Base-by-base conservation (phyloP, 2,797 vertebrate genomes). In the Gymnocypris eckloni region DNA sequence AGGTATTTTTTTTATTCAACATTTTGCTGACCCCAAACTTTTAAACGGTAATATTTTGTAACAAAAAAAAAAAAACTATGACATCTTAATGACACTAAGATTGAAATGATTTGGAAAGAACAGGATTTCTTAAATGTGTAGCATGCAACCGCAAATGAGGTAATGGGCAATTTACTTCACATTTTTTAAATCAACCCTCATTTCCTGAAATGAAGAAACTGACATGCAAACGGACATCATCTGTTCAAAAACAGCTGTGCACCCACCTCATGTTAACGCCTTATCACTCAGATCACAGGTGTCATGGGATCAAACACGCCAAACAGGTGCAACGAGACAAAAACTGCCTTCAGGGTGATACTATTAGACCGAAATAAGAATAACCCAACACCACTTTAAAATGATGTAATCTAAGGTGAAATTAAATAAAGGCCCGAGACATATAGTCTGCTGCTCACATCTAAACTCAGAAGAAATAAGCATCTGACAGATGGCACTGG, bases 401-500 rank as follows among this genome's bases (percentile, higher is more conserved):
- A 61, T 22, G 67, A 78, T 37, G 61, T 41, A 77, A 67, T 69
- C 59, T 54, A 20, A 52, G 10, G 59, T 54, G 71, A 77, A 84
- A 77, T 52, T 3, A 77, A 84, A 84, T 76, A 84, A 84, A 67
- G 59, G 43, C 61, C 20, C 8, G 45, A 54, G 61, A 86, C 71
- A 86, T 50, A n/a, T 16, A 67, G 79, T 61, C 79, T 37, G 28
- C 37, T 64, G 41, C 37, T 77, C 15, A 11, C 77, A 89, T 83
- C 71, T 7, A 84, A 92, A 73, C 85, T 77, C 75, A 3, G n/a
- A 45, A 39, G 52, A 88, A 84, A 70, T 83, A 88, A 87, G 71
- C 84, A 79, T 84, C 61, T 88, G 82, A 89, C 85, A 87, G 82
- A 83, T 91, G 89, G 64, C 75, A 69, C 52, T 70, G 67, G 80